Base-by-base conservation (phyloP, 30 jellyfish, hydroid and myxozoan species). In the Rhopilema esculentum region DNA sequence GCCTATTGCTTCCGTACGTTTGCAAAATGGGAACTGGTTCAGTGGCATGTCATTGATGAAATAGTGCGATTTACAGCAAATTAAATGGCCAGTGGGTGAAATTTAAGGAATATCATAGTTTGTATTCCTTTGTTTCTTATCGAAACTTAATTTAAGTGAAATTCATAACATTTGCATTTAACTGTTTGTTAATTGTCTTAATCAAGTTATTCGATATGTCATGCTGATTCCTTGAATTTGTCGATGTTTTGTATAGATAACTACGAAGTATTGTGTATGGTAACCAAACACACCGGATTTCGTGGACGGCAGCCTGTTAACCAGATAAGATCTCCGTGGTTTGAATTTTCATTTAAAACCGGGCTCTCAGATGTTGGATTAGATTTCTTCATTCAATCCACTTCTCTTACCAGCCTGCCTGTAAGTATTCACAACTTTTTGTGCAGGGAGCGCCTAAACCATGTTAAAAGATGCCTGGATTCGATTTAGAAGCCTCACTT, bases 401-500 rank as follows among this genome's bases (percentile, higher is more conserved):
- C 6, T 12, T 40, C 57, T 12, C 6, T 40, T 40, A 2, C 12
- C 57, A 40, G 57, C 6, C 6, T 40, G 57, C 12, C 12, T 6
- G 57, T 40, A 12, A n/a, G 57, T 40, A 40, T 40, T 12, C 12
- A 2, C 57, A 6, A 40, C 12, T 40, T 40, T 40, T 40, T 12
- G 57, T 40, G 57, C 57, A 40, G 57, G 57, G 57, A 12, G 57
- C 57, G 12, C 12, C 12, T 40, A 12, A 40, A 12, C 48, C 16
- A 73, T 73, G 84, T n/a, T 30, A 33, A 4, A 76, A 76, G 27
- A 76, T 76, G 87, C 16, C 57, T 22, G 70, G 51, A 27, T 32
- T 66, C 33, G 90, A 66, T 24, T 62, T 80, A 0, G 90, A 80
- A 62, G 33, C 90, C 7, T 28, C 65, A 32, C 12, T 80, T 72